A percentile compares a stretch with the other conserved stretches of the same genome.
Conservation (phyloP, 2,797 vertebrate genomes). For the Pantherophis alleghaniensis region DNA sequence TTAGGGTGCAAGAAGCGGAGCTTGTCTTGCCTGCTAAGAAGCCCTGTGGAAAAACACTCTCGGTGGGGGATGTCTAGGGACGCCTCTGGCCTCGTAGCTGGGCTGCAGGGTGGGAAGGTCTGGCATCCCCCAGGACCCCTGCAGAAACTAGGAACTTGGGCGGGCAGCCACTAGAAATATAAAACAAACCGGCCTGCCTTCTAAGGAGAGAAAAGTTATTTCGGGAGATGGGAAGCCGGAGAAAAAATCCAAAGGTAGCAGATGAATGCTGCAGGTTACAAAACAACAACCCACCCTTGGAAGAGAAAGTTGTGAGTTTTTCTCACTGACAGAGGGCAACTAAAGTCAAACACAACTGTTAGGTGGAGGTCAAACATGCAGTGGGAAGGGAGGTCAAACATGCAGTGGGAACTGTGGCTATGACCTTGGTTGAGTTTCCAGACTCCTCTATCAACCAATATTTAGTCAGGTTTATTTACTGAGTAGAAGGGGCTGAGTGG, state of each 20-base stretch:
- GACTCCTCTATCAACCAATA: not conserved
- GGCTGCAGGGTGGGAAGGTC: not conserved
- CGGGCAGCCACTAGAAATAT: no score
- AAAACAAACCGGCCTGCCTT: not conserved
- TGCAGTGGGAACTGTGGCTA: not conserved
- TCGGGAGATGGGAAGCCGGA: not conserved
- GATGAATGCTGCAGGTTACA: not conserved
- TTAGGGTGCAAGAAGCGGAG: not conserved
- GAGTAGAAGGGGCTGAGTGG: not conserved
- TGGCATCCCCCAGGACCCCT: not conserved
- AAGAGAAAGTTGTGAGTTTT: not conserved
- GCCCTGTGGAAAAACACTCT: not conserved
- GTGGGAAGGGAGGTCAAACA: not conserved
- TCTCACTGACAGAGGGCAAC: not conserved
- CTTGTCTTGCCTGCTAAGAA: not conserved
- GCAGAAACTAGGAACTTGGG: not conserved
- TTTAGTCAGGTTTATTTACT: no score
- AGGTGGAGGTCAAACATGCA: slow-evolving; percentile 17
- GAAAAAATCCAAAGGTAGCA: not conserved
- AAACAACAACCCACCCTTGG: not conserved
- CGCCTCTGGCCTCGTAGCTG: not conserved
- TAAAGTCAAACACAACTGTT: not conserved
- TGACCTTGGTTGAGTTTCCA: slow-evolving; percentile 15
- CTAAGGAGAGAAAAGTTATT: not conserved
- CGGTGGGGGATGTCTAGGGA: no score